Percentiles rank a stretch among this genome's conserved stretches.
phyloP scores from a whole-genome alignment of 2,888 invertebrate genomes.

The Drosophila kambysellisi region DNA sequence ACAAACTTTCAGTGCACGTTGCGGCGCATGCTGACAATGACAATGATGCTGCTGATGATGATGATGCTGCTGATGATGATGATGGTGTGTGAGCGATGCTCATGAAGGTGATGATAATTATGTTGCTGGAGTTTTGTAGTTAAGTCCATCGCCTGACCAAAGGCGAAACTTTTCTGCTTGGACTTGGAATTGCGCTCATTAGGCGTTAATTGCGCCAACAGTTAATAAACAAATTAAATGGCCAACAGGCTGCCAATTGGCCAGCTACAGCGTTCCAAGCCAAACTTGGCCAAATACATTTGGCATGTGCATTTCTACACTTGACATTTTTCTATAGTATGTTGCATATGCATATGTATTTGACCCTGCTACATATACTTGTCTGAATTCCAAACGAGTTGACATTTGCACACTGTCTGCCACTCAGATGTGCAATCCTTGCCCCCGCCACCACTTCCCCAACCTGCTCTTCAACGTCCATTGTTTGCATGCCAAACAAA shows the following conservation, averaged over 20 bases:
- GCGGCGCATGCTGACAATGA: slow-evolving; percentile 36
- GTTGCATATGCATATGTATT: slow-evolving; percentile 9
- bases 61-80: slow-evolving; percentile 24
- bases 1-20: slow-evolving; percentile 56
- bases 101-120: slow-evolving; percentile 21
- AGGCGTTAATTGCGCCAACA: slow-evolving; percentile 55
- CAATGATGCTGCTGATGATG: slow-evolving; percentile 17
- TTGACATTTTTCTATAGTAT: slow-evolving; percentile 34
- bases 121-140: slow-evolving; percentile 35
- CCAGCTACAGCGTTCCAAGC: slow-evolving; percentile 14
- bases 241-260: slow-evolving; percentile 54
- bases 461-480: slow-evolving; percentile 18
- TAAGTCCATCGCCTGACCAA: slow-evolving; percentile 41
- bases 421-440: slow-evolving; percentile 69
- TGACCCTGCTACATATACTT: slow-evolving; percentile 40
- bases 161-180: slow-evolving; percentile 37
- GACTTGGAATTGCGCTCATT: slow-evolving; percentile 52
- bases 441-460: neutral
- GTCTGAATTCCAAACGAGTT: slow-evolving; percentile 66
- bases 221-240: slow-evolving; percentile 69
- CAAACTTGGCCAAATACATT: slow-evolving; percentile 46
- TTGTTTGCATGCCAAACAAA: slow-evolving; percentile 52
- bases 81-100: slow-evolving; percentile 13
- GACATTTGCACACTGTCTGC: slow-evolving; percentile 80
- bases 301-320: slow-evolving; percentile 53